Conservation (phyloP, 2,797 vertebrate genomes). For the Phataginus tricuspis region DNA sequence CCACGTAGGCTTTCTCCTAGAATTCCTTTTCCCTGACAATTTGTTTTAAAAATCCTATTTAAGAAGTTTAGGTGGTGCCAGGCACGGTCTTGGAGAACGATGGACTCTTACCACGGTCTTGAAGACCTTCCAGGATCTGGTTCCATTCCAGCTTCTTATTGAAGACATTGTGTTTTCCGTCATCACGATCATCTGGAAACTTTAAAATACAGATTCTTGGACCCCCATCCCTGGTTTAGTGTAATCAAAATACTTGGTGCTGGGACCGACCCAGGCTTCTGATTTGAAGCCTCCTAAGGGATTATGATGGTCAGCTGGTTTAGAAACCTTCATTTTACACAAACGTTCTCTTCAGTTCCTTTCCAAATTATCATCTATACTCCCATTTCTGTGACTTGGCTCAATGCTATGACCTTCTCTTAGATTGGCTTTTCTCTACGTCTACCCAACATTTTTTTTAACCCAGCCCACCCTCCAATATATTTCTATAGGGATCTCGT, state of each 20-base stretch:
- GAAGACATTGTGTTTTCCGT: neutral
- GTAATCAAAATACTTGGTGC: neutral
- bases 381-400: neutral
- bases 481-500: neutral
- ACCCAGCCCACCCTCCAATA: neutral
- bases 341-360: neutral
- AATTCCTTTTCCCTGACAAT: neutral
- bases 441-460: neutral
- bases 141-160: neutral
- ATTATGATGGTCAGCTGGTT: neutral
- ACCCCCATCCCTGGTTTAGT: neutral
- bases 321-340: neutral
- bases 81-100: neutral
- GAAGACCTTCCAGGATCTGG: neutral
- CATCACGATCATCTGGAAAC: neutral
- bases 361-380: neutral
- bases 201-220: slow-evolving; percentile 7
- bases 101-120: neutral
- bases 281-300: neutral
- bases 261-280: neutral
- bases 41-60: neutral
- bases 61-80: neutral
- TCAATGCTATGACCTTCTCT: neutral
- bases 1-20: neutral
- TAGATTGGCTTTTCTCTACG: neutral